Evolutionary conservation across 2,888 invertebrate species (phyloP).

Genomic region (Ophioninae sp.): DNA sequence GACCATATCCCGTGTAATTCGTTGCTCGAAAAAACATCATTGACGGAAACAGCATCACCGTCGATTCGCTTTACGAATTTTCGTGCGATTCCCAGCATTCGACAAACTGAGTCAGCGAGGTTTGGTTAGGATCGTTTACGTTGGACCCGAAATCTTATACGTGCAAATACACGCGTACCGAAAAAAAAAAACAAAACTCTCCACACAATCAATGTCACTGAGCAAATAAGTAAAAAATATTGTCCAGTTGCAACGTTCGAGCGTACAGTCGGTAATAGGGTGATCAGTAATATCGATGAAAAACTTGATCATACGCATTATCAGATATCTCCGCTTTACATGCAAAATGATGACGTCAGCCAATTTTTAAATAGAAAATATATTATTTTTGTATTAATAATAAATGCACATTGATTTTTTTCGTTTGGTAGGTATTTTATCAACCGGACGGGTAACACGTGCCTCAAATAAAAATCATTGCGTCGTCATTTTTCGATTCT

Average conservation of each 20-base stretch:
- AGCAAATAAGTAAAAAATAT: neutral
- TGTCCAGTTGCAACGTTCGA: neutral
- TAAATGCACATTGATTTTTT: no score
- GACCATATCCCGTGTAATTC: conserved; percentile 36
- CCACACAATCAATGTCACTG: neutral
- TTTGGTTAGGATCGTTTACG: conserved; percentile 50
- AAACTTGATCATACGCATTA: no score
- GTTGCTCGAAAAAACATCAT: conserved; percentile 47
- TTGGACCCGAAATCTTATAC: neutral
- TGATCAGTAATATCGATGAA: neutral
- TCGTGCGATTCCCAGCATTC: conserved; percentile 38
- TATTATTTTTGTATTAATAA: no score
- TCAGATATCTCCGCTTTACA: no score
- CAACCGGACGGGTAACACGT: no score
- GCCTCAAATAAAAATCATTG: no score
- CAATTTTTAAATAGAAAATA: no score
- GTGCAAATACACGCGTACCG: neutral
- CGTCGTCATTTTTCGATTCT: no score
- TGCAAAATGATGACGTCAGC: no score
- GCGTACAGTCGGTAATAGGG: neutral
- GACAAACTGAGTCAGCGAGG: conserved; percentile 16
- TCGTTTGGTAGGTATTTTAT: no score
- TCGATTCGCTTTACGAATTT: conserved; percentile 38
- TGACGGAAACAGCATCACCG: conserved; percentile 37
- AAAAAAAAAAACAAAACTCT: neutral